Conservation (phyloP, 2,113 vertebrate species). For the Leptobrachium ailaonicum region DNA sequence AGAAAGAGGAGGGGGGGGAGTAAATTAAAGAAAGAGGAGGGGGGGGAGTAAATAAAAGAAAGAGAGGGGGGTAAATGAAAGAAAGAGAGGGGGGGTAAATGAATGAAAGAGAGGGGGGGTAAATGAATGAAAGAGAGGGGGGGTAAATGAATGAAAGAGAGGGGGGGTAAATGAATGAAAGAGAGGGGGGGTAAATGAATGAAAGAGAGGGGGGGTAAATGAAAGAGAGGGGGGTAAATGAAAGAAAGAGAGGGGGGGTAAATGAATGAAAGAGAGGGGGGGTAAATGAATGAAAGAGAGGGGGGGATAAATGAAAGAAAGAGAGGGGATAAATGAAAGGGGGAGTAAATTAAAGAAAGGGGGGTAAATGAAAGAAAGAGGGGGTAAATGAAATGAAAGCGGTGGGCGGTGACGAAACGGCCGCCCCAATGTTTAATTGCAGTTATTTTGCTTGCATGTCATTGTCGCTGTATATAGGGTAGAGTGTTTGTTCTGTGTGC, state of each 20-base stretch:
- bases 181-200: not conserved
- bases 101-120: not conserved
- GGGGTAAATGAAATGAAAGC: not conserved
- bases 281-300: not conserved
- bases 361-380: not conserved
- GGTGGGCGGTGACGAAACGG: not conserved
- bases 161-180: not conserved
- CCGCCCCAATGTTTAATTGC: too few species aligned
- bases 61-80: not conserved
- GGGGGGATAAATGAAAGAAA: not conserved
- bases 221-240: not conserved
- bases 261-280: not conserved
- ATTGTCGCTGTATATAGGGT: too few species aligned
- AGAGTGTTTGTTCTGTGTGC: too few species aligned
- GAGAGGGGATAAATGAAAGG: not conserved
- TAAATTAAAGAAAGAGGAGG: not conserved
- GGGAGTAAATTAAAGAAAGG: not conserved
- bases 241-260: not conserved
- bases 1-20: not conserved
- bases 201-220: not conserved
- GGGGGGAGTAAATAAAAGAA: not conserved
- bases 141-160: not conserved
- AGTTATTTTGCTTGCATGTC: too few species aligned
- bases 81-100: not conserved
- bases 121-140: not conserved